Evolutionary conservation across 2,113 vertebrate species (phyloP), one percentile per base, ranked within the genome.

Genomic region (Prunella himalayana): DNA sequence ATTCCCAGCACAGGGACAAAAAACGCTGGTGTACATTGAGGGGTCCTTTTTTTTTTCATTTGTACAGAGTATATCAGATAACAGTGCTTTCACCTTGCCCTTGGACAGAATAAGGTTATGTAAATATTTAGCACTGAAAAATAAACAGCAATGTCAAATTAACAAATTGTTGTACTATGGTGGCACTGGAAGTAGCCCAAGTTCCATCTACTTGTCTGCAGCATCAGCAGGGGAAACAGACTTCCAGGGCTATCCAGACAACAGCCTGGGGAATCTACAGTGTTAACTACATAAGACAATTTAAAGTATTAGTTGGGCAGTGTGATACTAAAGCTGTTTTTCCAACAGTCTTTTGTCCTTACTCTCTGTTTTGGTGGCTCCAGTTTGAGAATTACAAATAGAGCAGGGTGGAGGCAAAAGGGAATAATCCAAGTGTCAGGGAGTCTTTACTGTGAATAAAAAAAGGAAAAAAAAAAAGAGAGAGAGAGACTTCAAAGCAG

Each of bases 91-190:
- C 94, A 96, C 92, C 92, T 96, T 95, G 95, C 90, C 90, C 94
- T 86, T 86, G 72, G 88, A 92, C 71, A 73, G 85, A 96, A 71
- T 93, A 90, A 90, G 95, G 91, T 88, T 81, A 94, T 95, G 94
- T 95, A 97, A 97, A 96, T 96, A 96, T 96, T 96, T 93, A 96
- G 92, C 82, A 56, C 68, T 68, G 92, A 86, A 96, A 96, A 96
- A 96, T 92, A 97, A 96, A 96, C 56, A 4, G 68, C 39, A 90
- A 92, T 68, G 92, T 95, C 95, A 96, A 94, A 90, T 96, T 95
- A 94, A 96, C 96, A 93, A 96, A 97, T 66, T 71, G 85, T 77
- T 93, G 92, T 95, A 91, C 82, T 90, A 23, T 3, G 60, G 63
- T 92, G 93, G 90, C 90, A 94, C 90, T 96, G 96, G 93, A 97